phyloP scores from a whole-genome alignment of 2,888 invertebrate genomes.

The Onchidella celtica region DNA sequence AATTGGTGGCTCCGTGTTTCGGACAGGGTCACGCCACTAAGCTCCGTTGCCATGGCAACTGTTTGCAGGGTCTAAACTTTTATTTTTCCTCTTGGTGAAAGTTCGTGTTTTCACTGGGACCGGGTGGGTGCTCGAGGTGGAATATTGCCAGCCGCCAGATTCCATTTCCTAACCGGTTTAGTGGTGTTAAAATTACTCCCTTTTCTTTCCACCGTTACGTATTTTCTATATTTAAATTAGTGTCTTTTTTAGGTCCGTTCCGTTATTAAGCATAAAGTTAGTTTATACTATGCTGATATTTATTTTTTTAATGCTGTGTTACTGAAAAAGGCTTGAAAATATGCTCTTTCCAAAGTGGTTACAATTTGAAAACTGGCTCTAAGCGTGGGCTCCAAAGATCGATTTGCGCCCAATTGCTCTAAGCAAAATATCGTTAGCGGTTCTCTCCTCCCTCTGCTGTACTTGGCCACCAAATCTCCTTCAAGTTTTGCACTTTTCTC shows the following conservation, averaged over 20 bases:
- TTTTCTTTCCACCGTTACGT: no score
- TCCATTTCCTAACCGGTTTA: conserved; percentile 18
- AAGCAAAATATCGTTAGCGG: conserved; percentile 7
- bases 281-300: no score
- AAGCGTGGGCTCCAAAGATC: neutral
- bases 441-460: neutral
- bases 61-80: conserved; percentile 39
- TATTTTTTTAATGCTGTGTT: no score
- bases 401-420: conserved; percentile 3
- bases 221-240: no score
- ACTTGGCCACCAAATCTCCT: neutral
- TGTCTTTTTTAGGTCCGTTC: no score
- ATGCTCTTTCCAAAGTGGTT: no score
- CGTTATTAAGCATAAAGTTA: no score
- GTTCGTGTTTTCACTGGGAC: conserved; percentile 21
- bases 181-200: no score
- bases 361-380: no score
- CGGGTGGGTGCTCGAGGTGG: conserved; percentile 5
- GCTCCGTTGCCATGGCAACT: conserved; percentile 44
- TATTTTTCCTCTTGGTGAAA: conserved; percentile 21
- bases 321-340: no score
- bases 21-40: conserved; percentile 38
- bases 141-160: neutral
- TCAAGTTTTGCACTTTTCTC: neutral
- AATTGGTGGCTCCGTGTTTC: conserved; percentile 32